Percentiles rank a stretch among this genome's conserved stretches.
Conservation (phyloP, 2,797 vertebrate species). For the Oceanodroma leucorhoa region DNA sequence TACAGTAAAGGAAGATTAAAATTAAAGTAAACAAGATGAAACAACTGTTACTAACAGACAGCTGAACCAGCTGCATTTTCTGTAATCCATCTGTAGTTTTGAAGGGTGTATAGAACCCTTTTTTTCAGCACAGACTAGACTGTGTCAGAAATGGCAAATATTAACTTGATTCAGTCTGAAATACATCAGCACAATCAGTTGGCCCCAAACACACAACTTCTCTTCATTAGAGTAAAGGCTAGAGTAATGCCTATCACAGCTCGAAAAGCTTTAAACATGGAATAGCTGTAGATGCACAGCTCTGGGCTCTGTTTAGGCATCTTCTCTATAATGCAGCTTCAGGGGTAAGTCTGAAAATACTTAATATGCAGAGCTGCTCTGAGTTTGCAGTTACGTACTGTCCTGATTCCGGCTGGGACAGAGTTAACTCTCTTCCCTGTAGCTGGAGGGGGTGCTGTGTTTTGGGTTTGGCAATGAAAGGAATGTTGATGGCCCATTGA, state of each 20-base stretch:
- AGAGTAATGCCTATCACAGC: background rate
- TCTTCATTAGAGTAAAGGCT: background rate
- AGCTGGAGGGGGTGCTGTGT: no score
- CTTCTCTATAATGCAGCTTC: background rate
- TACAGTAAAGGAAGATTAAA: background rate
- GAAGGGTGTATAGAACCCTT: background rate
- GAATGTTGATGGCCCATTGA: no score
- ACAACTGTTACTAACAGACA: background rate
- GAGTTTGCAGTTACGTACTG: background rate
- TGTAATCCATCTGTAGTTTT: background rate
- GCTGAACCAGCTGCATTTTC: background rate
- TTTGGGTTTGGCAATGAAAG: no score
- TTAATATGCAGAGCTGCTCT: background rate
- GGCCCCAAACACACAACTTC: background rate
- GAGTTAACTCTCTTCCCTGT: no score
- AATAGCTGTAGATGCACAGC: background rate
- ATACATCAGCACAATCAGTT: background rate
- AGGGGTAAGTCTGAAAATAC: background rate
- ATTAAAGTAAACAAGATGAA: background rate
- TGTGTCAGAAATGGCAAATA: background rate
- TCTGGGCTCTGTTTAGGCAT: background rate
- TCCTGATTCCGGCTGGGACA: no score
- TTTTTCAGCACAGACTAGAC: background rate
- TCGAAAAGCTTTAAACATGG: background rate
- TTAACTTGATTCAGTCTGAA: background rate